A percentile compares a stretch with the other conserved stretches of the same genome.
Evolutionary conservation across 2,113 vertebrate species (phyloP).

Genomic region (Uropsilus gracilis): DNA sequence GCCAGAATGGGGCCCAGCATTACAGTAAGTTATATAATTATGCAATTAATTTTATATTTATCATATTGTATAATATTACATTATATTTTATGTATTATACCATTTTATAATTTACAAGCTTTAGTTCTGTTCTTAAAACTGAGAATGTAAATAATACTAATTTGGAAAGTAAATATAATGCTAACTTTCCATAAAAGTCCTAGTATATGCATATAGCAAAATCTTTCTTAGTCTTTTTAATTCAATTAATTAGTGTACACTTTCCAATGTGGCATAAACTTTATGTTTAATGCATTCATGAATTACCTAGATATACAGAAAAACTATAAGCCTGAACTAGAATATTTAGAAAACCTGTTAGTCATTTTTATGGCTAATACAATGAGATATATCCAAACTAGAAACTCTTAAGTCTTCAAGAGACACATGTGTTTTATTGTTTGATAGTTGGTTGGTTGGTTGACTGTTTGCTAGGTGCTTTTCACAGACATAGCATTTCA

Average conservation of each 20-base stretch:
- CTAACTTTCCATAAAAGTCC: not conserved
- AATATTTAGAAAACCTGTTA: not conserved
- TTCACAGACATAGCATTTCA: slow-evolving; percentile 59
- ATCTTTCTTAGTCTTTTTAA: not conserved
- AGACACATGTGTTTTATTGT: not conserved
- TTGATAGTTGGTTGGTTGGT: not conserved
- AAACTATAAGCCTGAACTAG: not conserved
- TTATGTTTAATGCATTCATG: not conserved
- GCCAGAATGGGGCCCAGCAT: slow-evolving; percentile 19
- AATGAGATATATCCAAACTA: not conserved
- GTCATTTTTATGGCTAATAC: not conserved
- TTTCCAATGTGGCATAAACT: not conserved
- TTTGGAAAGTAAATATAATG: not conserved
- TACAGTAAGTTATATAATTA: slow-evolving; percentile 67
- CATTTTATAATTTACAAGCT: not conserved
- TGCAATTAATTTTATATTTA: not conserved
- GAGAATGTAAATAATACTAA: too few relatives aligned
- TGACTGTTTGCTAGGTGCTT: not conserved
- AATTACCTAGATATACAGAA: not conserved
- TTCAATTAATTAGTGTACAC: not conserved
- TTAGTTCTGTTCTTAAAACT: slow-evolving; percentile 13
- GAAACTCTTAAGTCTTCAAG: not conserved
- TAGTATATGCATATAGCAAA: not conserved
- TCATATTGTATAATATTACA: not conserved
- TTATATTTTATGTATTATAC: not conserved